Conservation (phyloP, 2,797 vertebrate species). For the Trichosurus vulpecula region DNA sequence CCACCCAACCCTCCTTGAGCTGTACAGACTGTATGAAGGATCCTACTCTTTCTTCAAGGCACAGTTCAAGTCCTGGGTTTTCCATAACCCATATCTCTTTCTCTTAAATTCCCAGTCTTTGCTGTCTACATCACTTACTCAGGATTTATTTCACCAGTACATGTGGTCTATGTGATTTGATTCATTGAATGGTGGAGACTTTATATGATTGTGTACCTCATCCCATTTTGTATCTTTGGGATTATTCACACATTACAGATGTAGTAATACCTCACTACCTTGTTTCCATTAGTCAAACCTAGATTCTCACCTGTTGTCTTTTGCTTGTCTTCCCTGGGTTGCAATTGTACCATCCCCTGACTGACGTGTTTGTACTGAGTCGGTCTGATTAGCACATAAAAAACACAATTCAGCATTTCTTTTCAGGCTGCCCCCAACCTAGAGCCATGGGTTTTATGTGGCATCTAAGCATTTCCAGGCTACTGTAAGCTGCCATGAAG, state of each 20-base stretch:
- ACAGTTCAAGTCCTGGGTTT: background rate
- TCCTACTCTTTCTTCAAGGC: background rate
- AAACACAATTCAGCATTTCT: background rate
- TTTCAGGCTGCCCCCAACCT: background rate
- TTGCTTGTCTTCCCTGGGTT: background rate
- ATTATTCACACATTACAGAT: background rate
- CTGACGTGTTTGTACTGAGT: too few species aligned
- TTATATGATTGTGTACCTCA: background rate
- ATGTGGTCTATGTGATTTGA: background rate
- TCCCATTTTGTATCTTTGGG: background rate
- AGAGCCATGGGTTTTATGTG: background rate
- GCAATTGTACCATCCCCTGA: background rate
- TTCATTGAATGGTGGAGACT: background rate
- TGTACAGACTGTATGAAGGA: background rate
- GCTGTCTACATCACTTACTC: background rate
- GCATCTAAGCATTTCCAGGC: background rate
- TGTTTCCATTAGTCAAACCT: background rate
- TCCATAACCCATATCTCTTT: background rate
- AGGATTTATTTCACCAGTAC: background rate
- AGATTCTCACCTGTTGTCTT: background rate
- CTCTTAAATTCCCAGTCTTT: background rate
- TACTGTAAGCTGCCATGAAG: background rate
- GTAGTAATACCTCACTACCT: background rate
- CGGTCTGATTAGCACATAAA: background rate
- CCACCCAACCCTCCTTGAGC: background rate